These are phyloP conservation scores for Aethes cnicana DNA, from an alignment of 2,888 invertebrate genomes.

Conservation along the genomic window DNA sequence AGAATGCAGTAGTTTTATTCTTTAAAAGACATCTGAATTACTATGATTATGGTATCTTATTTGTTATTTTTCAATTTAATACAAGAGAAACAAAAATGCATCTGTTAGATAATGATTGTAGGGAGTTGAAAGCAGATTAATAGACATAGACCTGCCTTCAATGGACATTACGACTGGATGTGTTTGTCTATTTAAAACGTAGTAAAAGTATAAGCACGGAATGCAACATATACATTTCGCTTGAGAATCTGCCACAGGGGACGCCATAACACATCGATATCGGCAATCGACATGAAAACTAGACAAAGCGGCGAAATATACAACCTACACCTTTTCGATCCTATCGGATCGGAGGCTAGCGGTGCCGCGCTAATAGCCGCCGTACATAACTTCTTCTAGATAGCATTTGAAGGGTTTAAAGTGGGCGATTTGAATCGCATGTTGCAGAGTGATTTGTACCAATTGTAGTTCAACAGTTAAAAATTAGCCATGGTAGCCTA, in stretches of 20 bases:
- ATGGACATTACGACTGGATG: too few relatives aligned
- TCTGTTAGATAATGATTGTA: too few relatives aligned
- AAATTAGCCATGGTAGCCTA: too few relatives aligned
- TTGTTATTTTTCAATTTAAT: too few relatives aligned
- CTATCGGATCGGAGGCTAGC: constrained; percentile 49
- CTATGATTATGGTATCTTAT: too few relatives aligned
- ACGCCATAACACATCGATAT: constrained; percentile 49
- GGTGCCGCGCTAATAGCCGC: constrained; percentile 53
- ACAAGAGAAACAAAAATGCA: too few relatives aligned
- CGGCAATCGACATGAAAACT: constrained; percentile 47
- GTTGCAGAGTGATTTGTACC: not conserved
- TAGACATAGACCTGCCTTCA: too few relatives aligned
- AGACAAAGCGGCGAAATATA: constrained; percentile 55
- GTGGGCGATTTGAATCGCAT: not conserved
- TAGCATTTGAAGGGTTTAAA: constrained; percentile 7
- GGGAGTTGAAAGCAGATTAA: too few relatives aligned
- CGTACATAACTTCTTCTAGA: constrained; percentile 33
- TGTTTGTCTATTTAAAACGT: too few relatives aligned
- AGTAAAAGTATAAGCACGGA: not conserved
- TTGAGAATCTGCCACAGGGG: constrained; percentile 38
- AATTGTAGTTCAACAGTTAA: not conserved
- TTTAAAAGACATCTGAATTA: too few relatives aligned
- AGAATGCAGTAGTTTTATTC: too few relatives aligned
- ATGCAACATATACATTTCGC: constrained; percentile 36
- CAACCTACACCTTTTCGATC: constrained; percentile 50